Evolutionary conservation across 1,140 invertebrate genomes (phyloP).

Genomic region (Heliconius nattereri): DNA sequence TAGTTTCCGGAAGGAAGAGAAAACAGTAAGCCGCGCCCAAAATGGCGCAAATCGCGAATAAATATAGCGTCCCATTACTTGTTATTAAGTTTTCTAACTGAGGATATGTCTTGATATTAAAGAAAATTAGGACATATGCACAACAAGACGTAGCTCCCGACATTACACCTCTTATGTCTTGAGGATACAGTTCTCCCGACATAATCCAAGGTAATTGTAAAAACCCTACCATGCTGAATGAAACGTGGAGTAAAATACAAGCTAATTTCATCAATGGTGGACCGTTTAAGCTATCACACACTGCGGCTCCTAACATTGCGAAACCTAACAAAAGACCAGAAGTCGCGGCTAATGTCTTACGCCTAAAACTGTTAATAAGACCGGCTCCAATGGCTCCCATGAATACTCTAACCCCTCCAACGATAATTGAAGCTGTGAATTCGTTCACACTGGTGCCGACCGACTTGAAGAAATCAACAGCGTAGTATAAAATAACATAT

Average conservation of each 20-base stretch:
- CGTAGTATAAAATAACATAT: slow-evolving; percentile 90
- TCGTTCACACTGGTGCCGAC: slow-evolving; percentile 86
- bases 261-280: slow-evolving; percentile 83
- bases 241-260: slow-evolving; percentile 85
- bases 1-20: slow-evolving; percentile 90
- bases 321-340: slow-evolving; percentile 85
- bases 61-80: slow-evolving; percentile 87
- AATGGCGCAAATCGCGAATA: slow-evolving; percentile 87
- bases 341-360: slow-evolving; percentile 85
- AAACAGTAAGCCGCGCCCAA: slow-evolving; percentile 85
- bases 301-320: slow-evolving; percentile 82
- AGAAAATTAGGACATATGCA: slow-evolving; percentile 87
- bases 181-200: slow-evolving; percentile 88
- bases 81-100: slow-evolving; percentile 81
- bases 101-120: slow-evolving; percentile 87
- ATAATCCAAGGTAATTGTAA: slow-evolving; percentile 89
- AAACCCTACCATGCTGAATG: slow-evolving; percentile 88
- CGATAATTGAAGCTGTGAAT: slow-evolving; percentile 87
- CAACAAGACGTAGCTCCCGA: slow-evolving; percentile 86
- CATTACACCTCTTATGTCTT: slow-evolving; percentile 85
- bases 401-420: slow-evolving; percentile 85
- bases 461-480: slow-evolving; percentile 86
- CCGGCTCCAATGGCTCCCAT: slow-evolving; percentile 86
- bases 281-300: slow-evolving; percentile 78
- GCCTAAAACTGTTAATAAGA: slow-evolving; percentile 86